phyloP scores from a whole-genome alignment of 2,113 vertebrate genomes.

The Dicrurus megarhynchus region DNA sequence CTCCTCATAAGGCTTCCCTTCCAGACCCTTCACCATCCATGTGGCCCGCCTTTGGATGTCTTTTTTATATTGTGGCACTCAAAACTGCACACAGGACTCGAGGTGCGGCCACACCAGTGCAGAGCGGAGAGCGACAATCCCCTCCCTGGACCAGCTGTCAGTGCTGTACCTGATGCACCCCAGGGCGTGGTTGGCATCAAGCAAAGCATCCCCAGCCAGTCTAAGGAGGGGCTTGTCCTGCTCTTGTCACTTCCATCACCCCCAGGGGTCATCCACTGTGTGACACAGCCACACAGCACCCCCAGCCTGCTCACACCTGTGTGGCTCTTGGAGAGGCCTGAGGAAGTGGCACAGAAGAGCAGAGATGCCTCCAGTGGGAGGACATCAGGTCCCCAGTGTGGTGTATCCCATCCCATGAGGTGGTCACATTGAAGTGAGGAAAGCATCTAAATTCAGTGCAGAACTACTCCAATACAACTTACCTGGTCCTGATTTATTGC shows the following conservation, averaged over 20 bases:
- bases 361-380: too few relatives aligned
- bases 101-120: accelerated
- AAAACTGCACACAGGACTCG: not conserved
- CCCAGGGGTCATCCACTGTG: not conserved
- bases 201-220: not conserved
- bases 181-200: not conserved
- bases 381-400: not conserved
- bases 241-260: not conserved
- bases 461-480: not conserved
- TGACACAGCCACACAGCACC: not conserved
- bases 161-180: not conserved
- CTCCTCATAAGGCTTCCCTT: not conserved
- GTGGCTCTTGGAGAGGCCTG: not conserved
- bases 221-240: not conserved
- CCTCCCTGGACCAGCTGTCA: not conserved
- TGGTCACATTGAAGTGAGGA: not conserved
- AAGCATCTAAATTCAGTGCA: not conserved
- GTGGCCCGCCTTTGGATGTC: not conserved
- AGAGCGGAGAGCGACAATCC: not conserved
- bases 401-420: not conserved
- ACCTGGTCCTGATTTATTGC: not conserved
- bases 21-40: too few relatives aligned
- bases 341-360: not conserved
- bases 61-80: not conserved
- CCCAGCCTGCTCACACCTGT: not conserved